Base-by-base conservation (phyloP, 37 sponge, comb jelly and placozoan genomes). In the Chondrilla cf. caribensis region DNA sequence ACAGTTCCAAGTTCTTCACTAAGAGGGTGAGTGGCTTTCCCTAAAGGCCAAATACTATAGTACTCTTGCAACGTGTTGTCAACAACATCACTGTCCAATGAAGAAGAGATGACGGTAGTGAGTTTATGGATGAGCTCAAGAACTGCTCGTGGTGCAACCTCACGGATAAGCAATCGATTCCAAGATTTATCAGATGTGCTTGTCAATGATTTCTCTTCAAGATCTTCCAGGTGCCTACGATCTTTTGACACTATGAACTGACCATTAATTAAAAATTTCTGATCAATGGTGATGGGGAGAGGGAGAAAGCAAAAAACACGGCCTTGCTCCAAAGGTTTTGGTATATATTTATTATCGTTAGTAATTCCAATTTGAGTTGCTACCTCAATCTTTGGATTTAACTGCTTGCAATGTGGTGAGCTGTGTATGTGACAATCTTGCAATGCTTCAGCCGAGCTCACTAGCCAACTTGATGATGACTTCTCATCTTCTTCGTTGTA, bases 301-400 rank as follows among this genome's bases (percentile, higher is more conserved):
- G 90, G 90, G 5, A 90, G 65, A 51, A 83, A 90, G 25, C 90
- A 90, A 58, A 86, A 86, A 7, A 83, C 3, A 0, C 32, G 26
- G 22, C 86, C 90, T 6, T 73, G 8, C 0, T 58, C 60, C 42
- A 62, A 31, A 24, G 38, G 39, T 0, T n/a, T 6, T 41, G 81
- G 82, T 41, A 58, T 60, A 15, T 28, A 73, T 21, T 35, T 37
- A 8, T 21, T 21, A 6, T 15, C 6, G 0, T 33, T 19, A 58
- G 17, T 9, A 3, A 32, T 28, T 0, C 70, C 29, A 37, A 86
- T 32, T 58, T 33, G 43, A 2, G 80, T 35, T 40, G 81, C 86
- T n/a, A 86, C 62, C 57, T 86, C 86, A 57, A 40, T 60, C 22
- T 77, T 31, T 55, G 86, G 86, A 43, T 40, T 22, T 22, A 84